Evolutionary conservation across 2,797 vertebrate species (phyloP), one percentile per base, ranked within the genome.

Genomic region (Rhinogobio ventralis): DNA sequence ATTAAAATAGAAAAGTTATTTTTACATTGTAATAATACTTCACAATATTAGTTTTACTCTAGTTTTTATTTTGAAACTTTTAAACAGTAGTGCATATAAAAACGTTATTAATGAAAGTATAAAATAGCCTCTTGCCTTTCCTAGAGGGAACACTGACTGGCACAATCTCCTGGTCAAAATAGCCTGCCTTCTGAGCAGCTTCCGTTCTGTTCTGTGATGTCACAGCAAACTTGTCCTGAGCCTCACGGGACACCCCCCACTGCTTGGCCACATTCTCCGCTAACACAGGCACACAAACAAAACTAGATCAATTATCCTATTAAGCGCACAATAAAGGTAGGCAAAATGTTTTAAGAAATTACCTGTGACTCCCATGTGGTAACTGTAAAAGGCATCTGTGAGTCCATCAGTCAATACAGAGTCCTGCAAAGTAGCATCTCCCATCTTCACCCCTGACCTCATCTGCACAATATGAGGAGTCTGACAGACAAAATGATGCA

Each of bases 361-460:
- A 99, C 98, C 98, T 85, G 98, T 99, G 77, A 99, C 90, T 83
- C 98, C 98, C 98, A 99, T 99, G 88, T 99, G 98, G 87, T 95
- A 99, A 69, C 91, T 89, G 73, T 97, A 95, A 91, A 99, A 99
- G 3, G 97, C 97, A 57, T 99, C 98, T 0, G 94, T 98, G 51
- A 99, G 96, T 42, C 98, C 98, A 23, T 99, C 98, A 0, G 92
- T 91, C 82, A 99, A 93, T 66, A 99, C 92, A 10, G 95, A 96
- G 90, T 99, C 98, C 81, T 95, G 93, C 75, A 99, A 92, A 0
- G 95, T 89, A 62, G 91, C 93, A 36, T 98, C 97, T 2, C 98
- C 98, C 91, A 98, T 94, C 92, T 90, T 97, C 39, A 98, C 87
- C 2, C 98, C 98, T 30, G 93, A 83, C 91, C 98, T 94, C 96